Evolutionary conservation across 2,888 invertebrate genomes (phyloP).

Genomic region (Eristalis intricaria): DNA sequence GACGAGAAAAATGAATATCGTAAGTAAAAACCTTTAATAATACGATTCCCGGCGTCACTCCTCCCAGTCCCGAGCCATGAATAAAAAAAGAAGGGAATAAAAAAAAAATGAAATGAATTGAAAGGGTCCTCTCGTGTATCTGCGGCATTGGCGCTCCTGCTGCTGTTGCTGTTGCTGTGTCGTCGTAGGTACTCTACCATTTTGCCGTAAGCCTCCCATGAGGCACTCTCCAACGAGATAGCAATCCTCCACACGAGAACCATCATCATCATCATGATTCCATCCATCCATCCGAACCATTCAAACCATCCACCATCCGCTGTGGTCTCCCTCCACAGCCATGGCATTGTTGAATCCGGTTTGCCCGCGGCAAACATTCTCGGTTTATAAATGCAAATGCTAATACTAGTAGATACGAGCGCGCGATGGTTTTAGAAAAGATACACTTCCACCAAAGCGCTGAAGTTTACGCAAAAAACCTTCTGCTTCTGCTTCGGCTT

Average conservation of each 20-base stretch:
- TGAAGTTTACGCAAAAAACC: constrained; percentile 28
- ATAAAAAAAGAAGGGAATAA: background rate
- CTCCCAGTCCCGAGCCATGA: constrained; percentile 12
- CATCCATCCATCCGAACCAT: constrained; percentile 32
- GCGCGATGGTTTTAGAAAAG: constrained; percentile 11
- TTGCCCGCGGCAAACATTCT: constrained; percentile 61
- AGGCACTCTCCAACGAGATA: constrained; percentile 20
- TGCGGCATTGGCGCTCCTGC: background rate
- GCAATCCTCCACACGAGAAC: constrained; percentile 19
- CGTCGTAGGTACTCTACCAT: constrained; percentile 17
- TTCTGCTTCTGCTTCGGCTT: background rate
- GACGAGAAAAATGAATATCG: constrained; percentile 42
- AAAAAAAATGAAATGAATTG: too few species aligned
- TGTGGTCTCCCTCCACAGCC: background rate
- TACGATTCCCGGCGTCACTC: constrained; percentile 32
- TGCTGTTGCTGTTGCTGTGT: background rate
- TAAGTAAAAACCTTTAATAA: constrained; percentile 49
- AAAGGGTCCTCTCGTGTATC: background rate
- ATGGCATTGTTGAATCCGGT: constrained; percentile 66
- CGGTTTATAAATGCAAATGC: constrained; percentile 68
- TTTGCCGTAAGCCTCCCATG: constrained; percentile 37
- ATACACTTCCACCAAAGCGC: constrained; percentile 21
- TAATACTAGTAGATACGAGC: constrained; percentile 45
- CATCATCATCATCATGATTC: constrained; percentile 49
- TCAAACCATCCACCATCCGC: constrained; percentile 6